Evolutionary conservation across 2,888 invertebrate genomes (phyloP).

Genomic region (Asteroscopus sphinx): DNA sequence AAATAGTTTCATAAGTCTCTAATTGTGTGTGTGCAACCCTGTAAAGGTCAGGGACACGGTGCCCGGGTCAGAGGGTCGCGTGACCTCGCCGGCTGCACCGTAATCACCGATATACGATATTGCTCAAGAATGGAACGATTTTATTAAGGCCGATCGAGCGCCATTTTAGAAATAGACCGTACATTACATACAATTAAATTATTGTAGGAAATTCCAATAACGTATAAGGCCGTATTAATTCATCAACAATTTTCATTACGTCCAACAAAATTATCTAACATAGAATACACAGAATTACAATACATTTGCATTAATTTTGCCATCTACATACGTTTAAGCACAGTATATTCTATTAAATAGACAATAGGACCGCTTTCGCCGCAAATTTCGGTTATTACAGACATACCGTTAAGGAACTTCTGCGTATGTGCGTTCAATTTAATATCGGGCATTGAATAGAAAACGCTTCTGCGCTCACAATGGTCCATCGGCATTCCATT

Average conservation of each 20-base stretch:
- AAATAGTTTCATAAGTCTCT: constrained; percentile 42
- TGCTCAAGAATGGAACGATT: constrained; percentile 42
- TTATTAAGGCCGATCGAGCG: constrained; percentile 36
- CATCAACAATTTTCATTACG: constrained; percentile 9
- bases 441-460: constrained; percentile 82
- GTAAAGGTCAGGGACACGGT: constrained; percentile 59
- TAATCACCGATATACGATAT: constrained; percentile 64
- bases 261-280: constrained; percentile 8
- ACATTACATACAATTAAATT: constrained; percentile 11
- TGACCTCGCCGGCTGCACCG: constrained; percentile 56
- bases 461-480: constrained; percentile 82
- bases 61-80: constrained; percentile 53
- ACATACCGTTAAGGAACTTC: constrained; percentile 70
- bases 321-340: constrained; percentile 33
- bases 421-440: constrained; percentile 74
- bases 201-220: neutral
- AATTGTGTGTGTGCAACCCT: constrained; percentile 47
- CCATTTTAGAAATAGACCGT: constrained; percentile 29
- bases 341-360: constrained; percentile 33
- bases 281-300: constrained; percentile 22
- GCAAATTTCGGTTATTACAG: constrained; percentile 71
- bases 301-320: constrained; percentile 50
- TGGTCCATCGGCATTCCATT: constrained; percentile 87
- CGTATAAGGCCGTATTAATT: constrained; percentile 1
- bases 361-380: constrained; percentile 49